Evolutionary conservation across 30 jellyfish, hydroid and myxozoan species (phyloP).

Genomic region (Chrysaora quinquecirrha): DNA sequence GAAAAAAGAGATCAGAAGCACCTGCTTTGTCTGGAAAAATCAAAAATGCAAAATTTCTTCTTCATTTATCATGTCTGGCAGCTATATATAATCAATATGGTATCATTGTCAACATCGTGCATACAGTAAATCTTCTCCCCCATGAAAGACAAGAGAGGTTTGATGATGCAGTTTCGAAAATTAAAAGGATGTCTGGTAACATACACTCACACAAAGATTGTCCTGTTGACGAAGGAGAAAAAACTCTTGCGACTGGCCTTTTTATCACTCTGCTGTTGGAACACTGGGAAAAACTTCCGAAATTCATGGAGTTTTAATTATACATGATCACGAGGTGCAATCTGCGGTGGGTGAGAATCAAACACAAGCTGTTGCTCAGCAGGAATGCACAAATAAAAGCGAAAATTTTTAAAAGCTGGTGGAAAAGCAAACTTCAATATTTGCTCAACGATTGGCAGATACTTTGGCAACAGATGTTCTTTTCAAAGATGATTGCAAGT

Average conservation of each 20-base stretch:
- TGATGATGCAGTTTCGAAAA: background rate
- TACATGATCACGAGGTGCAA: background rate
- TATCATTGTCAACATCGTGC: background rate
- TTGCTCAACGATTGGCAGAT: conserved; percentile 1
- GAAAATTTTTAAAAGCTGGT: background rate
- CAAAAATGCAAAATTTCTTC: background rate
- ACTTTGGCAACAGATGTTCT: conserved; percentile 2
- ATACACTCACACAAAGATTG: background rate
- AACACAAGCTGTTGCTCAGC: background rate
- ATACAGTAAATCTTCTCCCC: background rate
- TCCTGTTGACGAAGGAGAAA: background rate
- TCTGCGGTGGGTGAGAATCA: background rate
- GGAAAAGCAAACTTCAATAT: background rate
- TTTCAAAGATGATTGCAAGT: background rate
- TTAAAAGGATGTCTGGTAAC: background rate
- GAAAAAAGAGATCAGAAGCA: background rate
- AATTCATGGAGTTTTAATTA: background rate
- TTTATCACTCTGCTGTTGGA: background rate
- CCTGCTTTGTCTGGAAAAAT: background rate
- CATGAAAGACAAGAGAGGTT: background rate
- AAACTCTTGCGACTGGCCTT: background rate
- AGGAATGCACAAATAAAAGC: background rate
- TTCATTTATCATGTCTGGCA: background rate
- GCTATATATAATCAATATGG: background rate
- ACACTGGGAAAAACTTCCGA: background rate